Conservation (phyloP, 2,113 vertebrate species). For the Hylia prasina region DNA sequence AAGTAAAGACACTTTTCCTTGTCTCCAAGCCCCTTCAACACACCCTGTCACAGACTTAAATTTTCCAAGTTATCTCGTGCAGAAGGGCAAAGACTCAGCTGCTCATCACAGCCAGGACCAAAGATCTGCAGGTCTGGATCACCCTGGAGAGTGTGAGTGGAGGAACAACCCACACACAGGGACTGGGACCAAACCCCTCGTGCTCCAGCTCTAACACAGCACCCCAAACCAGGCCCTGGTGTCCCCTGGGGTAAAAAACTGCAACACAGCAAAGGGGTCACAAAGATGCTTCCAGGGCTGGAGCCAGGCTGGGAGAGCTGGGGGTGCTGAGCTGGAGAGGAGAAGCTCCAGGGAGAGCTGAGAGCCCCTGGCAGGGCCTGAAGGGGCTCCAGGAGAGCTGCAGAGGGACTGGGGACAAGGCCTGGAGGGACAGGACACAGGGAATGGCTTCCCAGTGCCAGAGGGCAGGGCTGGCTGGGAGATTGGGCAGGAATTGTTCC, state of each 20-base stretch:
- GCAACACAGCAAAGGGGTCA: not conserved
- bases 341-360: not conserved
- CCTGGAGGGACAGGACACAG: accelerated
- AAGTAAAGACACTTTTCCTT: not conserved
- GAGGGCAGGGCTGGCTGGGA: not conserved
- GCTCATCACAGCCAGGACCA: not conserved
- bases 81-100: not conserved
- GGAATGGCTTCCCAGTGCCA: not conserved
- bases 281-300: not conserved
- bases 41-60: accelerated
- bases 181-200: not conserved
- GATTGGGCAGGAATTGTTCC: not conserved
- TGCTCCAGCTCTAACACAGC: too few species aligned
- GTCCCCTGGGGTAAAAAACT: not conserved
- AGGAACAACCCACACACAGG: not conserved
- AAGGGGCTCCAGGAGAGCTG: not conserved
- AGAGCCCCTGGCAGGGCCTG: not conserved
- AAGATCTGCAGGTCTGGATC: not conserved
- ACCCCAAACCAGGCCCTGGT: not conserved
- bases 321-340: not conserved
- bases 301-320: not conserved
- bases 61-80: accelerated
- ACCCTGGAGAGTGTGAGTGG: accelerated
- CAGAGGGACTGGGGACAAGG: not conserved
- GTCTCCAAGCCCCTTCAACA: not conserved